Evolutionary conservation across 2,888 invertebrate genomes (phyloP).

Genomic region (Apamea monoglypha): DNA sequence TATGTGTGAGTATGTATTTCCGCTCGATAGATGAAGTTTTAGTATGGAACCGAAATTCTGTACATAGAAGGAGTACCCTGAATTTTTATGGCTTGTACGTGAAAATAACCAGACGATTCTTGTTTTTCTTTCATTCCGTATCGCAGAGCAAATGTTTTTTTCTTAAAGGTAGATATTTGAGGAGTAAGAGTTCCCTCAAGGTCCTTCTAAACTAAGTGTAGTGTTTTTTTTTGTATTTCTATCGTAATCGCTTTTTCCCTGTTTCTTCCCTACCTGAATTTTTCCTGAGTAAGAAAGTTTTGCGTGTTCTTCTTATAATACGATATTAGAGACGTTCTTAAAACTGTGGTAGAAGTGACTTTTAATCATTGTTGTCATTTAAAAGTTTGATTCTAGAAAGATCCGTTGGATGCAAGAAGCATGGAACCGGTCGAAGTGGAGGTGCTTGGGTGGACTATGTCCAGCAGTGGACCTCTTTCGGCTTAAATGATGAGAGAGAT

Average conservation of each 20-base stretch:
- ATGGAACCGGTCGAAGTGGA: no score
- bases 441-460: no score
- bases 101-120: constrained; percentile 31
- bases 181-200: constrained; percentile 22
- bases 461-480: no score
- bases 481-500: no score
- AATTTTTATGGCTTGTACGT: constrained; percentile 47
- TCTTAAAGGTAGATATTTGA: constrained; percentile 33
- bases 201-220: constrained; percentile 29
- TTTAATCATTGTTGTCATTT: neutral
- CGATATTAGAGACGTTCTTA: neutral
- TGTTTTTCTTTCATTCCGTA: constrained; percentile 47
- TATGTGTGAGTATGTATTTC: neutral
- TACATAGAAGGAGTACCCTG: constrained; percentile 17
- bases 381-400: neutral
- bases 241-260: constrained; percentile 30
- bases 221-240: constrained; percentile 39
- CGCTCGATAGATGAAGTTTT: neutral
- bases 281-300: neutral
- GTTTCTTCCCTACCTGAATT: constrained; percentile 3
- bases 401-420: no score
- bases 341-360: neutral
- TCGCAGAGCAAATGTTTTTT: constrained; percentile 38
- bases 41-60: neutral
- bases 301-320: neutral